These are phyloP conservation scores for Pogonognathellus flavescens DNA, from an alignment of 1,140 invertebrate genomes.

Conservation along the genomic window DNA sequence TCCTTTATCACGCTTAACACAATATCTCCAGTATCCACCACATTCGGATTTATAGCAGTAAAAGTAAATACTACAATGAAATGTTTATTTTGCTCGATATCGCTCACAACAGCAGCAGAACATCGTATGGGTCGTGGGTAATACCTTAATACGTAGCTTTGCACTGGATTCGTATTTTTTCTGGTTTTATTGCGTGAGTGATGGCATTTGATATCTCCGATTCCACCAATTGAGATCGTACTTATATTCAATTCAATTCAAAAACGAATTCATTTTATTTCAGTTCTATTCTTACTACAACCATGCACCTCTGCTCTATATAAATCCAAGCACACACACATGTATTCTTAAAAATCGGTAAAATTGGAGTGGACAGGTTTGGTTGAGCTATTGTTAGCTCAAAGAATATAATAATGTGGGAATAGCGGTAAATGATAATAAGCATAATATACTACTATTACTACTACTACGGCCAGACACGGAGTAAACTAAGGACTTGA, in stretches of 20 bases:
- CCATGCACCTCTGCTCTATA: background rate
- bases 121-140: background rate
- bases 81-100: too few species aligned
- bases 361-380: conserved; percentile 12
- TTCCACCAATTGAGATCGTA: conserved; percentile 22
- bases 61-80: background rate
- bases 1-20: background rate
- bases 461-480: background rate
- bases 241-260: conserved; percentile 8
- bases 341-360: background rate
- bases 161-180: background rate
- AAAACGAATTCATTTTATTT: conserved; percentile 42
- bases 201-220: conserved; percentile 39
- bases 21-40: background rate
- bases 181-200: conserved; percentile 35
- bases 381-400: conserved; percentile 7
- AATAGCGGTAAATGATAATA: conserved; percentile 62
- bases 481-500: background rate
- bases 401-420: conserved; percentile 28
- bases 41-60: background rate
- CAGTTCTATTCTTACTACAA: conserved; percentile 13
- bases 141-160: background rate
- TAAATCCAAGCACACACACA: background rate
- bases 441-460: conserved; percentile 12
- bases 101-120: too few species aligned